Evolutionary conservation across 1,140 invertebrate species (phyloP).

Genomic region (Magallana ariakensis): DNA sequence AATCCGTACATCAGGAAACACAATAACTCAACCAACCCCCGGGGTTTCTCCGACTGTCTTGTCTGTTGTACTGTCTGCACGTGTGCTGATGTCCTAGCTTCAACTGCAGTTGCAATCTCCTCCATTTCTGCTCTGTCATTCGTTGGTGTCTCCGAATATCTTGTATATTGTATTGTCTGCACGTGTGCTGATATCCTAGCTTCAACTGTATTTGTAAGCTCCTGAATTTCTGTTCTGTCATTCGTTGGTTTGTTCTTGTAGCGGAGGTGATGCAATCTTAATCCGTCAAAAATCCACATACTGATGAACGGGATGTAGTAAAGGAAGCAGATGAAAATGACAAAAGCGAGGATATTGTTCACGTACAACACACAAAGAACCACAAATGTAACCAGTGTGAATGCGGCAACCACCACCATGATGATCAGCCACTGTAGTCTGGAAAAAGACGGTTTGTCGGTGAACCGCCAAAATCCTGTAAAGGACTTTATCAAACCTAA

Average conservation of each 20-base stretch:
- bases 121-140: too few species aligned
- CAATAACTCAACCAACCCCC: not conserved
- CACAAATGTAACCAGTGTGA: not conserved
- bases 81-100: not conserved
- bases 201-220: not conserved
- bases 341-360: not conserved
- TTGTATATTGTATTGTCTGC: not conserved
- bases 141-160: not conserved
- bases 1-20: not conserved
- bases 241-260: not conserved
- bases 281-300: constrained; percentile 7
- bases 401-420: not conserved
- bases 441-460: not conserved
- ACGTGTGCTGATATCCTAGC: not conserved
- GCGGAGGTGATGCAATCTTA: not conserved
- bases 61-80: not conserved
- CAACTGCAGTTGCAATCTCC: not conserved
- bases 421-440: not conserved
- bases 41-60: not conserved
- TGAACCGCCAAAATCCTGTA: not conserved
- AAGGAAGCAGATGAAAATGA: not conserved
- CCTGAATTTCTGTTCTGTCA: not conserved
- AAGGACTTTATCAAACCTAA: not conserved
- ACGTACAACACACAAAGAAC: constrained; percentile 2
- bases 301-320: not conserved